Conservation (phyloP, 2,888 invertebrate genomes). For the Gibbula magus region DNA sequence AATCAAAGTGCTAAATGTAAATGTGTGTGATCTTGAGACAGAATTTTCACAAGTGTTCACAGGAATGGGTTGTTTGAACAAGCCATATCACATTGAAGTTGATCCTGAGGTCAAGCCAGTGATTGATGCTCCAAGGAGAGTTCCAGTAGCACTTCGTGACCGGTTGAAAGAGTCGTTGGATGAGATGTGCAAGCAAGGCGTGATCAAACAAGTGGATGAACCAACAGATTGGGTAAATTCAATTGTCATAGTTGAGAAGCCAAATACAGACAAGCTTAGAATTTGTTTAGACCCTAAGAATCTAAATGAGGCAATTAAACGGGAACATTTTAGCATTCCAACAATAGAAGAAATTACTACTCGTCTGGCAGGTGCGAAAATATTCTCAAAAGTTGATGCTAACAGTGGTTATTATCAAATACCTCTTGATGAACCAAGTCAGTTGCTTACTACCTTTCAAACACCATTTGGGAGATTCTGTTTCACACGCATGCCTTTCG, state of each 20-base stretch:
- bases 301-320: constrained; percentile 26
- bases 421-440: no score
- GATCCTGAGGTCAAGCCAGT: constrained; percentile 4
- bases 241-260: constrained; percentile 30
- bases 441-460: no score
- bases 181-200: constrained; percentile 7
- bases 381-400: constrained; percentile 27
- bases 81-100: not conserved
- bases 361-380: constrained; percentile 25
- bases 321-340: constrained; percentile 25
- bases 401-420: constrained; percentile 32
- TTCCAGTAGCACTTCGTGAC: constrained; percentile 19
- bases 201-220: constrained; percentile 26
- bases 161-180: constrained; percentile 26
- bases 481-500: not conserved
- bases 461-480: not conserved
- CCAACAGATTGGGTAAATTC: constrained; percentile 28
- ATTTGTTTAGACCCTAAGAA: constrained; percentile 31
- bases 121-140: constrained; percentile 16
- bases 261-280: constrained; percentile 2
- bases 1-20: not conserved
- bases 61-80: not conserved
- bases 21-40: not conserved
- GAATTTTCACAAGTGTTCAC: not conserved
- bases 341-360: constrained; percentile 33